phyloP scores from a whole-genome alignment of 1,140 invertebrate species.

The Hirudo medicinalis region DNA sequence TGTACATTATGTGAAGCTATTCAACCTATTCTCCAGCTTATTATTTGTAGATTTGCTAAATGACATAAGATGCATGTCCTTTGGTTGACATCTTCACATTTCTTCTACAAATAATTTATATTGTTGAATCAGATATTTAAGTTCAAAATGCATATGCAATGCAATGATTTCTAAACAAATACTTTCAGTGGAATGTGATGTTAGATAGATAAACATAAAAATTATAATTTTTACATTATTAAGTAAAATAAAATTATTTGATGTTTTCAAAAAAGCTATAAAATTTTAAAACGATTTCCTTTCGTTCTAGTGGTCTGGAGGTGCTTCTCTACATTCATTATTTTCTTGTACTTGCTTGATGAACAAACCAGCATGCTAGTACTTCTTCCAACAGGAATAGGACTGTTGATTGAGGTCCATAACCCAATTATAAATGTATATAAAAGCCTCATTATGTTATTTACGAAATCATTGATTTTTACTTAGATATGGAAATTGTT shows the following conservation, averaged over 20 bases:
- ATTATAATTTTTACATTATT: too few species aligned
- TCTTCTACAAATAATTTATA: background rate
- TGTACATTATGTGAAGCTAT: too few species aligned
- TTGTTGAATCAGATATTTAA: background rate
- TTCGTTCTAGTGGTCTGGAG: conserved; percentile 62
- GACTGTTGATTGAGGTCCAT: conserved; percentile 61
- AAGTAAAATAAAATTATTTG: too few species aligned
- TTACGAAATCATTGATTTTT: background rate
- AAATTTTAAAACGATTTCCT: background rate
- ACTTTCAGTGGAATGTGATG: too few species aligned
- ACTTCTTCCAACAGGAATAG: conserved; percentile 69
- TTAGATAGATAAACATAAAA: too few species aligned
- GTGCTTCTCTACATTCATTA: conserved; percentile 77
- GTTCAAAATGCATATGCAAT: too few species aligned
- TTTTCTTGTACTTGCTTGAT: conserved; percentile 84
- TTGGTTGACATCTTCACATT: background rate
- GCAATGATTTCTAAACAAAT: too few species aligned
- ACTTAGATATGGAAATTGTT: conserved; percentile 79
- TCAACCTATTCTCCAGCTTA: too few species aligned
- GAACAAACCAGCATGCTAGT: conserved; percentile 81
- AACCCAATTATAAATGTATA: background rate
- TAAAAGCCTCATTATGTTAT: background rate
- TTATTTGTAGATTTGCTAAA: too few species aligned
- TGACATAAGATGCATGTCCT: too few species aligned
- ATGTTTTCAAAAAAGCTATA: background rate